Evolutionary conservation across 2,113 vertebrate species (phyloP), one percentile per base, ranked within the genome.

Genomic region (Piaya cayana): DNA sequence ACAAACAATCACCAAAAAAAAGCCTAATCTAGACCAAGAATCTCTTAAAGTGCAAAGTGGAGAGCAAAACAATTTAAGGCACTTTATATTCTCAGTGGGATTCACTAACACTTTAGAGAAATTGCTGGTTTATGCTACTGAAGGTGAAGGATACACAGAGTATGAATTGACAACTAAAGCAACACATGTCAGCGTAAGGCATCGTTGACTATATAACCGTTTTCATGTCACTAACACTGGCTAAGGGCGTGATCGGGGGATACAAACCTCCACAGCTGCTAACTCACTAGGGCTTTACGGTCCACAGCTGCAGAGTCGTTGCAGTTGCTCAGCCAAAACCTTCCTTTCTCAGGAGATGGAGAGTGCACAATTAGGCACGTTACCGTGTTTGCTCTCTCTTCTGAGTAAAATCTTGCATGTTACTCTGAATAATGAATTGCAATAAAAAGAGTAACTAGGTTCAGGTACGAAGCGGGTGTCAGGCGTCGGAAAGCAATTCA

Each of bases 281-380:
- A 86, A 56, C 49, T 94, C 81, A 49, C 76, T 90, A 95, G 86
- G 88, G 63, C 95, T 94, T 96, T 95, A 92, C 79, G 91, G 55
- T 47, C 74, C 92, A 88, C 95, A 96, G 90, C 86, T 97, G 90
- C 82, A 94, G 55, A 37, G 6, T 27, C 14, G 1, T 53, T 88
- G 90, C 56, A 77, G 43, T 64, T 93, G 52, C 92, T 91, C 70
- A 95, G 88, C 62, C 86, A 95, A 94, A 96, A 90, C 62, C 29
- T 91, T 64, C 79, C 45, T 95, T 92, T 90, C 95, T 96, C 81
- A 92, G 82, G 81, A 96, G 86, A 70, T 95, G 78, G 76, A 67
- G 60, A 92, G 93, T 78, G 52, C 47, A 26, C 16, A 78, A 79
- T 88, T 75, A 95, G 77, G 65, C 55, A 74, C 70, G 30, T 92